Evolutionary conservation across 2,888 invertebrate genomes (phyloP), one percentile per base, ranked within the genome.

Genomic region (Desoria tigrina): DNA sequence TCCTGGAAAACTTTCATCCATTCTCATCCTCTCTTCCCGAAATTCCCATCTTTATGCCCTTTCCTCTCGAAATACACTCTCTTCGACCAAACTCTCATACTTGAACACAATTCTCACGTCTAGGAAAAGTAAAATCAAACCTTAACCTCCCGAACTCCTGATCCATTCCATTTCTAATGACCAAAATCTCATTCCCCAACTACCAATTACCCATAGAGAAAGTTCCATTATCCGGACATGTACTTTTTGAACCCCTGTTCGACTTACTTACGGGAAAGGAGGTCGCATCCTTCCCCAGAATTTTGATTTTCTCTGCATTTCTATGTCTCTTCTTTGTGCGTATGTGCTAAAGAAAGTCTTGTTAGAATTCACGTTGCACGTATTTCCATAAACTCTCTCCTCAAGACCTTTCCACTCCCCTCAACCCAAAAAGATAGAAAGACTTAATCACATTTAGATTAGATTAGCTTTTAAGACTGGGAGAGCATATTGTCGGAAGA

Each of bases 161-260:
- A 64, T 64, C 53, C 61, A 61, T 62, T 65, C 62, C 58, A 64
- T 63, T 65, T 58, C 69, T 69, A 69, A 69, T 69, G 69, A 69
- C 65, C 61, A 60, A 59, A 66, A 60, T 65, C 65, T 63, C 69
- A 69, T 69, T 69, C 51, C n/a, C n/a, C 69, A 60, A 62, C 63
- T 63, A 63, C 63, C 62, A 59, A 66, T 63, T 63, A 68, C 64
- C 42, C 42, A 9, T 16, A 26, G 23, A 26, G 18, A 51, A 26
- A 23, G 16, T 23, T 32, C 32, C 32, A n/a, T n/a, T n/a, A n/a
- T n/a, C n/a, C n/a, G n/a, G n/a, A n/a, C n/a, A n/a, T n/a, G n/a
- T n/a, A n/a, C n/a, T n/a, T n/a, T n/a, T n/a, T n/a, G n/a, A n/a
- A n/a, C n/a, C 6, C 4, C 6, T 7, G 32, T 32, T 32, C 6